Conservation (phyloP, 2,888 invertebrate species). For the Apamea anceps region DNA sequence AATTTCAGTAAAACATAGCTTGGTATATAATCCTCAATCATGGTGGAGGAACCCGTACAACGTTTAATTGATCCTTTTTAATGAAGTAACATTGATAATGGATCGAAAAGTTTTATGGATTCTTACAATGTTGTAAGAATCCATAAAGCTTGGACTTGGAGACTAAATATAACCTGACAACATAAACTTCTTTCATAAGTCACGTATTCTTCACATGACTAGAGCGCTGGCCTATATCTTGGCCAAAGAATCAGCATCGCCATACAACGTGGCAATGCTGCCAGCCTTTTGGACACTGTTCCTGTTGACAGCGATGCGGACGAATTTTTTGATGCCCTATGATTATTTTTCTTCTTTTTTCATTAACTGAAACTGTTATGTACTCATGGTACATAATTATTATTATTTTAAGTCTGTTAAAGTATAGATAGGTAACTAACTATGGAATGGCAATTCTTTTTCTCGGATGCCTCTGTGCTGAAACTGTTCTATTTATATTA, state of each 20-base stretch:
- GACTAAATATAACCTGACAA: background rate
- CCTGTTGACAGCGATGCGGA: too few species aligned
- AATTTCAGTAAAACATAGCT: background rate
- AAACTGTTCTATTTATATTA: background rate
- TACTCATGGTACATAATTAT: too few species aligned
- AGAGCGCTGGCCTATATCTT: too few species aligned
- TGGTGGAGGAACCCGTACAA: conserved; percentile 19
- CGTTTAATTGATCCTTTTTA: conserved; percentile 5
- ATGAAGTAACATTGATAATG: conserved; percentile 22
- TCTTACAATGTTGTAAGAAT: too few species aligned
- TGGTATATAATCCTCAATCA: conserved; percentile 8
- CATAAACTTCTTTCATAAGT: background rate
- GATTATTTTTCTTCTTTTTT: too few species aligned
- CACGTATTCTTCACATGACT: too few species aligned
- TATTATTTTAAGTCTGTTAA: too few species aligned
- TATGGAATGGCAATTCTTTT: background rate
- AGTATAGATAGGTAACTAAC: background rate
- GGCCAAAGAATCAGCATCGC: too few species aligned
- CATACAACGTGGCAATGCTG: too few species aligned
- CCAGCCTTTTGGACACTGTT: too few species aligned
- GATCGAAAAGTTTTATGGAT: conserved; percentile 18
- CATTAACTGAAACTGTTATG: too few species aligned
- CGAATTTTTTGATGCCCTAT: too few species aligned
- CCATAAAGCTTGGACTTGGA: background rate
- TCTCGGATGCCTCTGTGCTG: background rate